Percentiles rank a stretch among this genome's conserved stretches.
Evolutionary conservation across 2,797 vertebrate genomes (phyloP).

Genomic region (Balearica regulorum): DNA sequence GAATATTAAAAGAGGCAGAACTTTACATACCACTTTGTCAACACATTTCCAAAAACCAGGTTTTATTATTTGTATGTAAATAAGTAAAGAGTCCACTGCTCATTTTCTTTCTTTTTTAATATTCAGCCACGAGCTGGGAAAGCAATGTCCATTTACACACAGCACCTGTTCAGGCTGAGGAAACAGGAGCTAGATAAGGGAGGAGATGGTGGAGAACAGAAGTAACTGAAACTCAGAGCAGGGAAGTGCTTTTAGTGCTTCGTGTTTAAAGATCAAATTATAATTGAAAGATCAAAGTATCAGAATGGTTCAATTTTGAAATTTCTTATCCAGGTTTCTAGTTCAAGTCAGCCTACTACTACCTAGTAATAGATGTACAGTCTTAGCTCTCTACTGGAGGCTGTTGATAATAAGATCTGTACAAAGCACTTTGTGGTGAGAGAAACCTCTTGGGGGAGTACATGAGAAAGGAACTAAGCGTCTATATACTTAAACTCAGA

Average conservation of each 20-base stretch:
- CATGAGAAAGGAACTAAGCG: neutral
- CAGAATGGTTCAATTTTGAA: neutral
- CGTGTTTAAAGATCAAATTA: neutral
- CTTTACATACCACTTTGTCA: neutral
- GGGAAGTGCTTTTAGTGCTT: neutral
- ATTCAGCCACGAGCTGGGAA: accelerated
- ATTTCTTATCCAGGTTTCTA: neutral
- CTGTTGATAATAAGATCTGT: neutral
- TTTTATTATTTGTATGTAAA: neutral
- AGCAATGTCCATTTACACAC: neutral
- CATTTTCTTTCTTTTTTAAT: neutral
- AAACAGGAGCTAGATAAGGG: neutral
- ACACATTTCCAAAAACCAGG: neutral
- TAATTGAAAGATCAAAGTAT: neutral
- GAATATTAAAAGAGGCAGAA: neutral
- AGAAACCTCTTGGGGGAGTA: neutral
- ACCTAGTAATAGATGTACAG: neutral
- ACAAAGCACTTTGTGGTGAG: neutral
- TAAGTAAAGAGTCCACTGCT: neutral
- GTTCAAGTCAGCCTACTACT: neutral
- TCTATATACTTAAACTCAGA: neutral
- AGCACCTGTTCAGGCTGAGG: neutral
- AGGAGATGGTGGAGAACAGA: neutral
- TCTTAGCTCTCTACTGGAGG: neutral
- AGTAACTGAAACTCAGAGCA: neutral